A percentile compares a stretch with the other conserved stretches of the same genome.
phyloP scores from a whole-genome alignment of 2,797 vertebrate species.

The Scolopax bukidnonensis region DNA sequence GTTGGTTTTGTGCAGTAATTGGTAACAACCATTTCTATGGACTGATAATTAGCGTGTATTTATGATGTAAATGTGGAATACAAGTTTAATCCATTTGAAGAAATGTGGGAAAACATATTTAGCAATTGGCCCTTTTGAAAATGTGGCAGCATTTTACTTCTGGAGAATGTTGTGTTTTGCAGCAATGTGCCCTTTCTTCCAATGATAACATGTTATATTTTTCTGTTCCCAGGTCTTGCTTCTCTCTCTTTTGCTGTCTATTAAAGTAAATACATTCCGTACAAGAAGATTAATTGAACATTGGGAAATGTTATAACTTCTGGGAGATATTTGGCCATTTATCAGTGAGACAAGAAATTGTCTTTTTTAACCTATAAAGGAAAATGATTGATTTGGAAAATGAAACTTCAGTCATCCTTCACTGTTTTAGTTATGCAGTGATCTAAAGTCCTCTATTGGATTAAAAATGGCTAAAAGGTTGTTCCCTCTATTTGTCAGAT shows the following conservation, averaged over 20 bases:
- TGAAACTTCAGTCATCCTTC: constrained; percentile 4
- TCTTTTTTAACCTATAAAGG: neutral
- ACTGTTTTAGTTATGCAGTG: neutral
- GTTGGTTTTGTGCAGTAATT: neutral
- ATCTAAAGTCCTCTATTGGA: neutral
- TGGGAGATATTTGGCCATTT: neutral
- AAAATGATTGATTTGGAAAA: constrained; percentile 44
- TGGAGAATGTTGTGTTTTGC: neutral
- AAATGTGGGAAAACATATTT: neutral
- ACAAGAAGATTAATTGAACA: constrained; percentile 45
- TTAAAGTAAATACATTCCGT: constrained; percentile 12
- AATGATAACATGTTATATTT: neutral
- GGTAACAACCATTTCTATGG: neutral
- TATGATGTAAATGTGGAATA: neutral
- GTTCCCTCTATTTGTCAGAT: neutral
- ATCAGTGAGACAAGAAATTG: constrained; percentile 12
- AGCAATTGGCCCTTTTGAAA: neutral
- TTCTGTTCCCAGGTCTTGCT: neutral
- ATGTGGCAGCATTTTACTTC: neutral
- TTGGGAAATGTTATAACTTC: neutral
- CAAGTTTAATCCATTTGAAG: neutral
- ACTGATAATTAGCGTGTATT: neutral
- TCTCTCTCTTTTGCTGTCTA: constrained; percentile 2
- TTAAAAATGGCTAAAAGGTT: constrained; percentile 21
- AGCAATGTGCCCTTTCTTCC: neutral